Conservation (phyloP, 2,888 invertebrate genomes). For the Phyto melanocephala region DNA sequence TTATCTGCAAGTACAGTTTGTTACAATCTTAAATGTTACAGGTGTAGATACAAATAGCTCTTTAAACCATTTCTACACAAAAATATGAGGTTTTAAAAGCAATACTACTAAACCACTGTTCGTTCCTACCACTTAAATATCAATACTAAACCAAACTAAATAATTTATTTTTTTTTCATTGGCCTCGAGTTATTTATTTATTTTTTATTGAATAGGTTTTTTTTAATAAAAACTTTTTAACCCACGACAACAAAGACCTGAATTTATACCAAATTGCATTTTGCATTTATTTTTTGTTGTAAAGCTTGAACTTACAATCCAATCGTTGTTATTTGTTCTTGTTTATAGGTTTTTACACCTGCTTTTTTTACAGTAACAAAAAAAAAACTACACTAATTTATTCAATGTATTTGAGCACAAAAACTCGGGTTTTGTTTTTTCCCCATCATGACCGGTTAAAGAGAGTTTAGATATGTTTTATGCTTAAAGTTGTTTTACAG, state of each 20-base stretch:
- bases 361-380: not conserved
- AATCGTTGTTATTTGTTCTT: not conserved
- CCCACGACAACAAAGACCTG: not conserved
- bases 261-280: not conserved
- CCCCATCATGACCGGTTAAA: not conserved
- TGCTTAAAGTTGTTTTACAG: not conserved
- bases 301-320: slow-evolving; percentile 22
- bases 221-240: not conserved
- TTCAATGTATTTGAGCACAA: not conserved
- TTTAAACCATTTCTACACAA: no score
- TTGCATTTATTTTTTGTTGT: slow-evolving; percentile 39
- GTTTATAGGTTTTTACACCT: not conserved
- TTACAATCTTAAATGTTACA: no score
- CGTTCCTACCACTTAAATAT: not conserved
- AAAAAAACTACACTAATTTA: not conserved
- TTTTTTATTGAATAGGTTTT: not conserved
- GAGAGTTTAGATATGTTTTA: not conserved
- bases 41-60: no score
- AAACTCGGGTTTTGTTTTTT: not conserved
- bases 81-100: no score
- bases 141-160: not conserved
- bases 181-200: not conserved
- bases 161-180: not conserved
- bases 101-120: not conserved
- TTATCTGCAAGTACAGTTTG: no score